Base-by-base conservation (phyloP, 2,888 invertebrate species). In the Odontocerum albicorne region DNA sequence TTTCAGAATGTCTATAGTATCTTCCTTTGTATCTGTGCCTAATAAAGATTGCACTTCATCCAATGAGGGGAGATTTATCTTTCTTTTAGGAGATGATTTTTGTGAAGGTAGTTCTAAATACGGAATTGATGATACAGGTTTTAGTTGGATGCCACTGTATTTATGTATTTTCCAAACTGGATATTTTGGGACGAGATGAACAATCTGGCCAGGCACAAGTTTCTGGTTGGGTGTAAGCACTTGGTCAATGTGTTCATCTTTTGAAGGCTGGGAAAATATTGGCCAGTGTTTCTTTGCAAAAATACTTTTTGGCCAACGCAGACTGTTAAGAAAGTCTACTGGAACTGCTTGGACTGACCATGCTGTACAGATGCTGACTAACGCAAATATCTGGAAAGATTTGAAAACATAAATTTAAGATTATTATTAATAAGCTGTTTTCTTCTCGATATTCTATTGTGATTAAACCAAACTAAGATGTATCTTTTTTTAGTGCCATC, bases 81-180 rank as follows among this genome's bases (percentile, higher is more conserved):
- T n/a, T n/a, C n/a, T n/a, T n/a, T n/a, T n/a, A n/a, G n/a, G n/a
- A n/a, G n/a, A n/a, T 3, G 45, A 27, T 13, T 51, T 17, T 15
- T 36, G 10, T 2, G 33, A 16, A n/a, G 46, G 38, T n/a, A 56
- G 40, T 8, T 49, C 36, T 10, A 45, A 17, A 12, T 42, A 42
- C 7, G 58, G 58, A 46, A 58, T 22, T 2, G 52, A 27, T n/a
- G 49, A 35, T 8, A 62, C 50, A 2, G 59, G 61, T 32, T 57
- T 59, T 7, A 62, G 16, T 20, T 59, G 57, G 12, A 62, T 43
- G 39, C 61, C 61, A 35, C 55, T 59, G 17, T 62, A 62, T 36
- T 59, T 62, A 36, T 62, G 61, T 15, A 62, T 51, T 50, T 62
- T 62, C 49, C 52, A 62, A 12, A 59, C 49, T 7, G 59, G 61